Base-by-base conservation (phyloP, 2,113 vertebrate species). In the Reinhardtius hippoglossoides region DNA sequence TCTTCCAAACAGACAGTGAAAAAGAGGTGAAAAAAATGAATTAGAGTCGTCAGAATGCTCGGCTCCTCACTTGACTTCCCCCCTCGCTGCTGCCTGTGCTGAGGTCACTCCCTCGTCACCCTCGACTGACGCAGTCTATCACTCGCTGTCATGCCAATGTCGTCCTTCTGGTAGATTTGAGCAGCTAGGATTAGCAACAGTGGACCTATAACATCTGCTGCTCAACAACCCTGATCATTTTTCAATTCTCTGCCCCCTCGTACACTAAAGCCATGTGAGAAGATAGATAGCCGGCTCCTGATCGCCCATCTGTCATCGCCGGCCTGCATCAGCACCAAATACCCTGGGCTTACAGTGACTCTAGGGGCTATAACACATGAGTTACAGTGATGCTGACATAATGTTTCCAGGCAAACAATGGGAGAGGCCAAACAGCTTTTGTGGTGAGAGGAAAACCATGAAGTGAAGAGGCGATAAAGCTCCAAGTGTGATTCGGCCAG, bases 401-500 rank as follows among this genome's bases (percentile, higher is more conserved):
- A 61, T 80, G 54, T 65, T 75, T 83, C 74, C 8, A 50, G 62
- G 62, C 46, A 84, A 75, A 83, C 56, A 50, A 3, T 26, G 5
- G 15, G 35, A 83, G 74, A 82, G 66, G 58, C 31, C 71, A 70
- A 48, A 60, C 14, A 70, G 40, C 21, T 21, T 78, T 74, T 76
- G 50, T 66, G 26, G 63, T 55, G 21, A 85, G 81, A 87, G 79
- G 68, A 63, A 86, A 89, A 86, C 59, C 74, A n/a, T 83, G 79
- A 69, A 71, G 83, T 81, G 86, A 88, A 78, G 15, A 42, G 62
- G 67, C 6, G 6, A 31, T 31, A 31, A 31, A 31, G 71, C 52
- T 81, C 78, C 81, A 35, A 7, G 26, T 60, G 81, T 76, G 65
- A 76, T 44, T 71, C 50, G 48, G 62, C 64, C 31, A 31, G 31